phyloP scores from a whole-genome alignment of 2,888 invertebrate genomes.

The Liopterus haemorrhoidalis region DNA sequence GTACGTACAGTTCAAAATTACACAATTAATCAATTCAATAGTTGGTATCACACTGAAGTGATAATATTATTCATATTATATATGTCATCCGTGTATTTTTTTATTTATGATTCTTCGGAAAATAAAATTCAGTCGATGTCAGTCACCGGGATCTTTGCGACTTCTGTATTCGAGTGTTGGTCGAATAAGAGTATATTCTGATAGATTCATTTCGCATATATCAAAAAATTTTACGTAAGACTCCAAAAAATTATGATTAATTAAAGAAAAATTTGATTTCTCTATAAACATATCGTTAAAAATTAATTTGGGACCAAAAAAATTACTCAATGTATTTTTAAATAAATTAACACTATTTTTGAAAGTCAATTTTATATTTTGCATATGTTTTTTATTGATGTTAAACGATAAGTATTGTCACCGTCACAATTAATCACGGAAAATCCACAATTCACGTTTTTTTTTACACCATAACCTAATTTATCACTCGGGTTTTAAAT shows the following conservation, averaged over 20 bases:
- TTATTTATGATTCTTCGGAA: too few relatives aligned
- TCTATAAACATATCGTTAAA: constrained; percentile 15
- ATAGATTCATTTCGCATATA: constrained; percentile 9
- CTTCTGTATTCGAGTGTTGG: constrained; percentile 43
- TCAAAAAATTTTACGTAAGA: neutral
- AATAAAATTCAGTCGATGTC: constrained; percentile 46
- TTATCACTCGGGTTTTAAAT: constrained; percentile 14
- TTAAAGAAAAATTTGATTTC: constrained; percentile 6
- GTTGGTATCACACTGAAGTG: too few relatives aligned
- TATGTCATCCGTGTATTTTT: too few relatives aligned
- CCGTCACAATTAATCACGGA: neutral
- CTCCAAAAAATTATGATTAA: constrained; percentile 6
- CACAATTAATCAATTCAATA: too few relatives aligned
- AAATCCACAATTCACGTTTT: neutral
- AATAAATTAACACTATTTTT: constrained; percentile 1
- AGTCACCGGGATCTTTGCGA: constrained; percentile 55
- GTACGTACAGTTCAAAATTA: too few relatives aligned
- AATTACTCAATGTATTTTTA: neutral
- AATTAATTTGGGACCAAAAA: neutral
- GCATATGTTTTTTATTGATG: too few relatives aligned
- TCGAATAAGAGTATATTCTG: constrained; percentile 22
- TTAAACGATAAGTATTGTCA: neutral
- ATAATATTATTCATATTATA: too few relatives aligned
- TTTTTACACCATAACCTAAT: constrained; percentile 2
- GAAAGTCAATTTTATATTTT: constrained; percentile 1